Conservation (phyloP, 2,888 invertebrate genomes). For the Shargacucullia verbasci region DNA sequence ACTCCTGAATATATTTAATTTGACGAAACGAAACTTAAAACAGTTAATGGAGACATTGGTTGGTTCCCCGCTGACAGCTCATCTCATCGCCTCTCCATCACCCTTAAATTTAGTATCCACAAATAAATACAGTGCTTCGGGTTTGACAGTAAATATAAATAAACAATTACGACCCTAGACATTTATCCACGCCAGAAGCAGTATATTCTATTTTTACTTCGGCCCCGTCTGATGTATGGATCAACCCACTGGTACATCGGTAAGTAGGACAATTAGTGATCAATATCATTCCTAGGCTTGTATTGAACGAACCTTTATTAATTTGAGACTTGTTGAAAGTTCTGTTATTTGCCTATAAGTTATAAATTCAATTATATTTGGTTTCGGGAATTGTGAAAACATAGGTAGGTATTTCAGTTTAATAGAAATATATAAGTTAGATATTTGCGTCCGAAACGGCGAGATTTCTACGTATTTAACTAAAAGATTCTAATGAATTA, state of each 20-base stretch:
- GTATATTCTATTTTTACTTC: conserved; percentile 52
- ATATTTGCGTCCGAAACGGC: no score
- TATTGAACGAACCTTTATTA: conserved; percentile 6
- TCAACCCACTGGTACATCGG: conserved; percentile 35
- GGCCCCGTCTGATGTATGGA: conserved; percentile 45
- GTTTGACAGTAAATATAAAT: conserved; percentile 52
- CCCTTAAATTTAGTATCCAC: conserved; percentile 37
- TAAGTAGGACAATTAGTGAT: conserved; percentile 60
- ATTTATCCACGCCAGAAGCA: conserved; percentile 49
- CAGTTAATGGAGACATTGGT: conserved; percentile 24
- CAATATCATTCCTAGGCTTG: conserved; percentile 36
- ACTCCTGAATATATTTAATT: conserved; percentile 7
- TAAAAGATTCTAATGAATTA: no score
- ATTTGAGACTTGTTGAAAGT: background rate
- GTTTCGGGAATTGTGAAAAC: no score
- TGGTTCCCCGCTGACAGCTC: conserved; percentile 17
- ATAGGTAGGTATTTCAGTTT: no score
- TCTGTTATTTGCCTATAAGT: no score
- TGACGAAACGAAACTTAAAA: conserved; percentile 7
- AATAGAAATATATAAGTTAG: no score
- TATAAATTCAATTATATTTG: no score
- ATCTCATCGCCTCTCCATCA: conserved; percentile 25
- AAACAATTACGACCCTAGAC: conserved; percentile 55
- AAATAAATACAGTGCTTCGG: conserved; percentile 44
- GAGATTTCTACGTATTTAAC: no score